Percentiles rank a stretch among this genome's conserved stretches.
phyloP scores from a whole-genome alignment of 92 coral and sea anemone species.

The Porites divaricata region DNA sequence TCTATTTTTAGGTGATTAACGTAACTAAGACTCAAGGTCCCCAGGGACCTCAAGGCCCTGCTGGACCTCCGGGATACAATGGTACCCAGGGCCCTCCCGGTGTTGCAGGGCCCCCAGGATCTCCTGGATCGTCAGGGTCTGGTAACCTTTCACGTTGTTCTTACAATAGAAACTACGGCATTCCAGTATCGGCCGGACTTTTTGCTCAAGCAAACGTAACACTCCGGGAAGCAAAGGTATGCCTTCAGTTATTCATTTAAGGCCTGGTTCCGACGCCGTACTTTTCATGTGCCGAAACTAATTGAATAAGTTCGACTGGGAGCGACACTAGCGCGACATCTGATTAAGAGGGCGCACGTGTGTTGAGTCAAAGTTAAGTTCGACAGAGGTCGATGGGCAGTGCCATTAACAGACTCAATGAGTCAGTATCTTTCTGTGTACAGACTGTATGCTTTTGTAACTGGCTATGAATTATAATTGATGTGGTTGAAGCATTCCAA shows the following conservation, averaged over 20 bases:
- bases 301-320: too few relatives aligned
- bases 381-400: too few relatives aligned
- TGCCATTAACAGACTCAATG: too few relatives aligned
- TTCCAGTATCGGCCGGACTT: neutral
- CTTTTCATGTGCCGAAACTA: too few relatives aligned
- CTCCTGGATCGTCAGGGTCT: neutral
- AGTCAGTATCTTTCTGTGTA: too few relatives aligned
- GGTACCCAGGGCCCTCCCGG: constrained; percentile 29
- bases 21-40: neutral
- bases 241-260: neutral
- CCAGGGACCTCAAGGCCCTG: constrained; percentile 9
- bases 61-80: constrained; percentile 12
- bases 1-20: neutral
- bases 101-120: neutral
- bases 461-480: too few relatives aligned
- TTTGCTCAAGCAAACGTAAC: neutral
- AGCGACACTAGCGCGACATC: too few relatives aligned
- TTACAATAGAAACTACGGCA: neutral
- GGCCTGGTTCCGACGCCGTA: neutral
- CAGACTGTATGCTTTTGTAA: too few relatives aligned
- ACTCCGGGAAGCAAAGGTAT: neutral
- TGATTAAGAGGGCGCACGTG: too few relatives aligned
- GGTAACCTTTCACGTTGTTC: constrained; percentile 1
- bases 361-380: too few relatives aligned
- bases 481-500: too few relatives aligned